Conservation (phyloP, 2,888 invertebrate genomes). For the Alcis repandata region DNA sequence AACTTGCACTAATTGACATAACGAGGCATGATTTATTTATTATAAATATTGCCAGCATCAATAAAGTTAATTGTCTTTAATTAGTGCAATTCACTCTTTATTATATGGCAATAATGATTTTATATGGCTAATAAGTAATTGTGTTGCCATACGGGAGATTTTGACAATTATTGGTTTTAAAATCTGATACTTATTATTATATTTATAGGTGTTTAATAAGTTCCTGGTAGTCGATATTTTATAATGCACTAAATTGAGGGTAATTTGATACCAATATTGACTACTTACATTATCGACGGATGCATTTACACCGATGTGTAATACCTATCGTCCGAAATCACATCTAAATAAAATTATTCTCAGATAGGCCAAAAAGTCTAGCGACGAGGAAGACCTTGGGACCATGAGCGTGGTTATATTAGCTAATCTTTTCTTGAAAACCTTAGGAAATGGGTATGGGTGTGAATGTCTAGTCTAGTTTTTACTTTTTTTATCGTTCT, state of each 20-base stretch:
- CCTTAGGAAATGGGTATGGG: no score
- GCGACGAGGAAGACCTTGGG: no score
- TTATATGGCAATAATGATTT: constrained; percentile 31
- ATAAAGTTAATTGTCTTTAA: constrained; percentile 33
- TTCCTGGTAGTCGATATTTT: constrained; percentile 56
- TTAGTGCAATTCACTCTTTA: constrained; percentile 33
- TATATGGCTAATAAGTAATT: constrained; percentile 35
- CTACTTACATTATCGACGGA: constrained; percentile 49
- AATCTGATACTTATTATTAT: constrained; percentile 28
- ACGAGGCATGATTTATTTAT: constrained; percentile 25
- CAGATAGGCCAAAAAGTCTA: no score
- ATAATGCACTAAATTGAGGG: constrained; percentile 31
- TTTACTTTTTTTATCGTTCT: no score
- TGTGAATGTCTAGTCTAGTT: no score
- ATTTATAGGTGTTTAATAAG: constrained; percentile 55
- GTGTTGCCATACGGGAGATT: constrained; percentile 27
- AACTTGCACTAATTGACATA: constrained; percentile 27
- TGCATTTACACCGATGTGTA: constrained; percentile 50
- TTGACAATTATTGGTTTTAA: constrained; percentile 45
- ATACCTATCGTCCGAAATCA: neutral
- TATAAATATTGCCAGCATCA: constrained; percentile 26
- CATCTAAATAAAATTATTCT: no score
- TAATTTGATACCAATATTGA: constrained; percentile 55
- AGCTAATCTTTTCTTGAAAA: no score
- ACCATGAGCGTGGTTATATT: no score